These are phyloP conservation scores for Brachypalpus laphriformis DNA, from an alignment of 2,888 invertebrate genomes.

Conservation along the genomic window DNA sequence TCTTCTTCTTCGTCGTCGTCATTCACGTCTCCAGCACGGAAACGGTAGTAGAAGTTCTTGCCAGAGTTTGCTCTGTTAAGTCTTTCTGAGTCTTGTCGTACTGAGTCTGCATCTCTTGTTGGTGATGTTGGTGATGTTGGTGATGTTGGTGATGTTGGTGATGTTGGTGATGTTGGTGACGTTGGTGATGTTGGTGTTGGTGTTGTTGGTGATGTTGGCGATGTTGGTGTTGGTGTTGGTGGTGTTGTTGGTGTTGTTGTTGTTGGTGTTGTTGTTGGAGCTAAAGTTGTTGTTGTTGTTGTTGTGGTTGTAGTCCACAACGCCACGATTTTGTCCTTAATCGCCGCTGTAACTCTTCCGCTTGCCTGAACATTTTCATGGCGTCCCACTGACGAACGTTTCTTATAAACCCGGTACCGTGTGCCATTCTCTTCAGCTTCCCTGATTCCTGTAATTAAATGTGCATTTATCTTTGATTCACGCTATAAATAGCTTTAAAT, in stretches of 20 bases:
- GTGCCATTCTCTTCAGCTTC: conserved; percentile 18
- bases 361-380: conserved; percentile 71
- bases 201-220: conserved; percentile 28
- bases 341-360: conserved; percentile 75
- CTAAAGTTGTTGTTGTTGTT: background rate
- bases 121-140: background rate
- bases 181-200: background rate
- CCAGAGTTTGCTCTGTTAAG: background rate
- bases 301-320: conserved; percentile 72
- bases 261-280: conserved; percentile 57
- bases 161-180: background rate
- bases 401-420: conserved; percentile 61
- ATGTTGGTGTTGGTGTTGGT: background rate
- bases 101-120: too few relatives aligned
- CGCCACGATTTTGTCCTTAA: conserved; percentile 75
- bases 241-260: background rate
- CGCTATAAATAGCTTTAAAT: too few relatives aligned
- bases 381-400: conserved; percentile 64
- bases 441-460: conserved; percentile 11
- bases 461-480: conserved; percentile 9
- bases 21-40: conserved; percentile 39
- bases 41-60: background rate
- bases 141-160: conserved; percentile 39
- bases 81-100: too few relatives aligned
- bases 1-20: conserved; percentile 12